These are phyloP conservation scores for Henricia sp. DNA, from an alignment of 53 echinoderm and acorn worm genomes.

Conservation along the genomic window DNA sequence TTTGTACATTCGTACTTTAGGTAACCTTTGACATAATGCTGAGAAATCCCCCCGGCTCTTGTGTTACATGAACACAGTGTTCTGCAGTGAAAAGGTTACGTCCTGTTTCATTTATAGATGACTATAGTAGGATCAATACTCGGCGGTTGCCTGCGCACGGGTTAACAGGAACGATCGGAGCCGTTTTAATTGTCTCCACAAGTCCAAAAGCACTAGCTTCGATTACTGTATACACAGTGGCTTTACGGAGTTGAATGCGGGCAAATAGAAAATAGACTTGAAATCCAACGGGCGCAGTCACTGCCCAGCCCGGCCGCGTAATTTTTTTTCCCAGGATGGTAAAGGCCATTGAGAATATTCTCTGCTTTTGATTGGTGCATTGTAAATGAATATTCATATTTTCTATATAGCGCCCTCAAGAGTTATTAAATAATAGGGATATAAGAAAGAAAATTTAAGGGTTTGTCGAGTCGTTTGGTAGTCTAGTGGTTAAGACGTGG, in stretches of 20 bases:
- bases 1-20: not conserved
- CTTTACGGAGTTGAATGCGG: conserved; percentile 6
- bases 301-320: not conserved
- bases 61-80: conserved; percentile 46
- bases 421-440: too few species aligned
- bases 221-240: conserved; percentile 34
- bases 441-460: too few species aligned
- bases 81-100: conserved; percentile 7
- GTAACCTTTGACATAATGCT: conserved; percentile 19
- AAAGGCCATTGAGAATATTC: not conserved
- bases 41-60: not conserved
- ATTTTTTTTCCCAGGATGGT: not conserved
- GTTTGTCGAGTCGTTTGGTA: too few species aligned
- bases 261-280: not conserved
- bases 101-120: conserved; percentile 4
- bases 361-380: not conserved
- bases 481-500: too few species aligned
- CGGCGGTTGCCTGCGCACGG: not conserved
- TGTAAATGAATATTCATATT: not conserved
- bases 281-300: not conserved
- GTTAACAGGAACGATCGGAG: conserved; percentile 28
- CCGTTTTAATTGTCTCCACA: conserved; percentile 30
- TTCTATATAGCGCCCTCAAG: too few species aligned
- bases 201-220: conserved; percentile 1
- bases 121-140: not conserved